Conservation (phyloP, 2,888 invertebrate genomes). For the Drosophila fulvimacula region DNA sequence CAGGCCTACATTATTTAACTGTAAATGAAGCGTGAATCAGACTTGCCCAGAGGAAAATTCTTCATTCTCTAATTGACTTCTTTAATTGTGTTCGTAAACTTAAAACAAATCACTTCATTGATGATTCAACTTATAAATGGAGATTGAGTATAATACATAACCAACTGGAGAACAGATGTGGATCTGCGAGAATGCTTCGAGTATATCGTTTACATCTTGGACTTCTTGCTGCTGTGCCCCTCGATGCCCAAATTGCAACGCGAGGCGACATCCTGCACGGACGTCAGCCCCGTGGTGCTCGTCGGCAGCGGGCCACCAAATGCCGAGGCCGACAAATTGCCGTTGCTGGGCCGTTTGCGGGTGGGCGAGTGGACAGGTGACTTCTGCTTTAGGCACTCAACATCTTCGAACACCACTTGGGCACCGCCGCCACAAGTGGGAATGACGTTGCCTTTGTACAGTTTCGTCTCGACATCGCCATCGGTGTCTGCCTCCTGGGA, state of each 20-base stretch:
- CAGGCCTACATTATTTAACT: not conserved
- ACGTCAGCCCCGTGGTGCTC: conserved; percentile 60
- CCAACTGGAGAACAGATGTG: conserved; percentile 27
- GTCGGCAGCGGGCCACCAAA: conserved; percentile 63
- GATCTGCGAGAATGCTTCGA: conserved; percentile 1
- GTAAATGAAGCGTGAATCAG: not conserved
- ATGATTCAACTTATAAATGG: conserved; percentile 45
- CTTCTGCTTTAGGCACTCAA: conserved; percentile 94
- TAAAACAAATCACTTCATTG: conserved; percentile 60
- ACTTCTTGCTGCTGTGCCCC: conserved; percentile 84
- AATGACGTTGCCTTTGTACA: conserved; percentile 97
- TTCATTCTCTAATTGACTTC: conserved; percentile 16
- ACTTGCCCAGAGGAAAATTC: not conserved
- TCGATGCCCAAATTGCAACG: conserved; percentile 84
- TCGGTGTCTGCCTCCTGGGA: conserved; percentile 96
- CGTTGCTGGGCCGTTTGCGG: conserved; percentile 83
- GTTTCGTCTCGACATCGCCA: conserved; percentile 96
- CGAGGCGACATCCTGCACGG: conserved; percentile 81
- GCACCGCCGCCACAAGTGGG: conserved; percentile 98
- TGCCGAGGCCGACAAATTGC: conserved; percentile 61
- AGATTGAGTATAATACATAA: conserved; percentile 39
- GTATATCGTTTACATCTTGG: conserved; percentile 74
- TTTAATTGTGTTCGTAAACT: conserved; percentile 39
- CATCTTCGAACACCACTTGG: conserved; percentile 97
- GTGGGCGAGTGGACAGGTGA: conserved; percentile 88